These are phyloP conservation scores for Drosophila micromelanica DNA, from an alignment of 1,140 invertebrate genomes.

Conservation along the genomic window DNA sequence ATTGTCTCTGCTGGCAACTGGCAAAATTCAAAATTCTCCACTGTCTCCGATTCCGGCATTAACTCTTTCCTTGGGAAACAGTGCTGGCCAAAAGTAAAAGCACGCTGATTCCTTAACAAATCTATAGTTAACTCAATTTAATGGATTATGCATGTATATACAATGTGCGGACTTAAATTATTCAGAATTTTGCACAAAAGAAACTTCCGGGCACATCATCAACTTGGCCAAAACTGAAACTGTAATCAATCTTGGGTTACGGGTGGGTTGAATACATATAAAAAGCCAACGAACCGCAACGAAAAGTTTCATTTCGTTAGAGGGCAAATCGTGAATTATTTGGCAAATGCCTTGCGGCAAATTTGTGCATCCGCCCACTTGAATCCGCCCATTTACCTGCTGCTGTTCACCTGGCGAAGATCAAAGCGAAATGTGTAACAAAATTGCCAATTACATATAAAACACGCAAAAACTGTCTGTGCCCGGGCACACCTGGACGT, in stretches of 20 bases:
- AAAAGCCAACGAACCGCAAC: conserved; percentile 40
- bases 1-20: conserved; percentile 52
- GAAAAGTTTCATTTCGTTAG: conserved; percentile 35
- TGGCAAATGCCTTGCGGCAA: conserved; percentile 60
- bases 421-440: conserved; percentile 78
- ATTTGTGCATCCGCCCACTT: conserved; percentile 56
- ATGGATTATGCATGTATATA: conserved; percentile 28
- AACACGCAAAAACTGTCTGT: conserved; percentile 59
- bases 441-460: conserved; percentile 81
- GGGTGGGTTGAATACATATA: not conserved
- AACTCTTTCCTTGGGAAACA: too few species aligned
- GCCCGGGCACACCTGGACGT: conserved; percentile 22
- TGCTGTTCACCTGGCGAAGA: conserved; percentile 60
- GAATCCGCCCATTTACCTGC: conserved; percentile 12
- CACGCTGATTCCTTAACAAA: not conserved
- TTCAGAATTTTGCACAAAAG: conserved; percentile 11
- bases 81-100: conserved; percentile 7
- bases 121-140: conserved; percentile 26
- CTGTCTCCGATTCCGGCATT: conserved; percentile 30
- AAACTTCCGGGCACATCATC: conserved; percentile 44
- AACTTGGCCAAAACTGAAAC: conserved; percentile 26
- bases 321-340: conserved; percentile 61
- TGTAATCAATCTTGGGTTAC: conserved; percentile 39
- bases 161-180: conserved; percentile 24
- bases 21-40: conserved; percentile 74